These are phyloP conservation scores for Tetramorium parvispinum DNA, from an alignment of 1,140 invertebrate species.

Conservation along the genomic window DNA sequence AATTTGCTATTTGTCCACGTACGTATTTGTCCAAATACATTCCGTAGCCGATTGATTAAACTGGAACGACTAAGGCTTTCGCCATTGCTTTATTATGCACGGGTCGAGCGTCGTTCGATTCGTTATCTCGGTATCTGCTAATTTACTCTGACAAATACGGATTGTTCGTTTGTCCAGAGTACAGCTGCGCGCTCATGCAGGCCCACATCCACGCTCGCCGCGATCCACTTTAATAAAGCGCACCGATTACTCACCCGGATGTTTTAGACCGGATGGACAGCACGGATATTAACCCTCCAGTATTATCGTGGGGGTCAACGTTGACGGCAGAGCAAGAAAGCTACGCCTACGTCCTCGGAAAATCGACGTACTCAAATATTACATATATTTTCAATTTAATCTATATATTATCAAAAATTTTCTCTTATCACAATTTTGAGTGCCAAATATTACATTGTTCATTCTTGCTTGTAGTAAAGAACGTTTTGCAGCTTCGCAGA, in stretches of 20 bases:
- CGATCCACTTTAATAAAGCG: constrained; percentile 69
- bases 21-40: constrained; percentile 20
- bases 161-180: constrained; percentile 69
- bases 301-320: constrained; percentile 43
- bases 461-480: neutral
- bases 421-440: neutral
- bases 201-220: constrained; percentile 38
- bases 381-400: neutral
- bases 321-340: neutral
- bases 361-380: constrained; percentile 14
- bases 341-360: neutral
- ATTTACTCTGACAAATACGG: constrained; percentile 77
- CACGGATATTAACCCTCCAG: constrained; percentile 54
- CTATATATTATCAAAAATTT: neutral
- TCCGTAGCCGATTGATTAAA: constrained; percentile 31
- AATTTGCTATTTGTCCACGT: too few species aligned
- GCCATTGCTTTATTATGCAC: constrained; percentile 38
- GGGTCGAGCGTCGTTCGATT: constrained; percentile 36
- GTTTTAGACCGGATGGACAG: constrained; percentile 65
- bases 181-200: constrained; percentile 39
- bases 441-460: neutral
- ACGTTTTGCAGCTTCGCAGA: neutral
- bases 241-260: constrained; percentile 62
- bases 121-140: constrained; percentile 73
- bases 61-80: neutral